Conservation (phyloP, 2,888 invertebrate species). For the Orthosia cruda region DNA sequence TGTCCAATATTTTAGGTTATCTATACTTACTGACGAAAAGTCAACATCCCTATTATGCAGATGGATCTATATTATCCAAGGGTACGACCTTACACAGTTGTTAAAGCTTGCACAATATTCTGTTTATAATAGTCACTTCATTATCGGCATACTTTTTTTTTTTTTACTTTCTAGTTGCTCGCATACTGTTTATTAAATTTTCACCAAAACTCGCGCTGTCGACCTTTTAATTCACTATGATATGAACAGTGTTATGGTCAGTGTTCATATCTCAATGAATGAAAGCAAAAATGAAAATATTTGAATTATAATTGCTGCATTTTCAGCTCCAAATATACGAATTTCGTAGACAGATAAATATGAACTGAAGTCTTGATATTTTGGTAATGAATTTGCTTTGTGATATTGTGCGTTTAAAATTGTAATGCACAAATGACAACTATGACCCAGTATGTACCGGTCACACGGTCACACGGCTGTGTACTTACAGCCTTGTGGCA, state of each 20-base stretch:
- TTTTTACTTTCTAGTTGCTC: not conserved
- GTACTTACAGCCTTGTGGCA: not conserved
- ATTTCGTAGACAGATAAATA: not conserved
- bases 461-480: not conserved
- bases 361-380: not conserved
- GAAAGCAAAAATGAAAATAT: not conserved
- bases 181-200: not conserved
- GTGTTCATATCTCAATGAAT: slow-evolving; percentile 4
- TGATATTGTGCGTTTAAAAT: not conserved
- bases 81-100: not conserved
- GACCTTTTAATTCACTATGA: slow-evolving; percentile 2
- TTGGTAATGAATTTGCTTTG: slow-evolving; percentile 3
- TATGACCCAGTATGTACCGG: not conserved
- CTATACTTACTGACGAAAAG: too few relatives aligned
- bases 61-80: not conserved
- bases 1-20: too few relatives aligned
- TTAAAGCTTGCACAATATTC: not conserved
- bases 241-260: not conserved
- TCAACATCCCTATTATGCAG: too few relatives aligned
- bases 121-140: slow-evolving; percentile 5
- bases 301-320: not conserved
- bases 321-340: not conserved
- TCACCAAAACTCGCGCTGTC: not conserved
- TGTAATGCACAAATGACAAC: not conserved
- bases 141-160: not conserved